Evolutionary conservation across 2,797 vertebrate species (phyloP), one percentile per base, ranked within the genome.

Genomic region (Podargus strigoides): DNA sequence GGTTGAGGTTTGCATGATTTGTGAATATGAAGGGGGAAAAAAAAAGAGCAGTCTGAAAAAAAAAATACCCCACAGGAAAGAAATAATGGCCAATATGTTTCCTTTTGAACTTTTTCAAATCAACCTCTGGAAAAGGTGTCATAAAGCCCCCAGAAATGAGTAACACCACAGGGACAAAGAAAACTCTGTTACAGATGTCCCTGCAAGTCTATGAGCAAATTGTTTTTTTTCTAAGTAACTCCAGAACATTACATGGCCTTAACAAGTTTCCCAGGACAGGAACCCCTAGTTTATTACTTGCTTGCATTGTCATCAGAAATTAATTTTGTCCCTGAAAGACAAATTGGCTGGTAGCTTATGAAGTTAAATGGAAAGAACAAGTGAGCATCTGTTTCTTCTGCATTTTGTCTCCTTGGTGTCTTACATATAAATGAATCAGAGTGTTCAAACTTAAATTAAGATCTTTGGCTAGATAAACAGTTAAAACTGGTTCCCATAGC

Each of bases 371-470:
- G 98, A 98, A 98, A 98, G 98, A 99, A 99, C 98, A 99, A 99
- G 98, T 98, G 98, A 97, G 98, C 97, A 98, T 98, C 98, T 99
- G 99, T 99, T 99, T 99, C 98, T 98, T 97, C 97, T 98, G 98
- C 98, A 98, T 98, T 98, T 98, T 98, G 98, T 98, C 98, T 98
- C 98, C 98, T 99, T 98, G 98, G 98, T 99, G 98, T 99, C 98
- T 99, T 98, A 99, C 99, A 99, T 99, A 99, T 99, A 99, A 99
- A 99, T 99, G 98, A 99, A 99, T 99, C 99, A 98, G 98, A 99
- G 99, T 99, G 99, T 99, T 99, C 99, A 99, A 99, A 99, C 99
- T 99, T 99, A 99, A 99, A 99, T 99, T 99, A 99, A 99, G 99
- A 99, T 99, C 98, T 99, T 99, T 98, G 98, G 99, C 98, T 98